phyloP scores from a whole-genome alignment of 2,797 vertebrate genomes.

The Cetoscarus ocellatus region DNA sequence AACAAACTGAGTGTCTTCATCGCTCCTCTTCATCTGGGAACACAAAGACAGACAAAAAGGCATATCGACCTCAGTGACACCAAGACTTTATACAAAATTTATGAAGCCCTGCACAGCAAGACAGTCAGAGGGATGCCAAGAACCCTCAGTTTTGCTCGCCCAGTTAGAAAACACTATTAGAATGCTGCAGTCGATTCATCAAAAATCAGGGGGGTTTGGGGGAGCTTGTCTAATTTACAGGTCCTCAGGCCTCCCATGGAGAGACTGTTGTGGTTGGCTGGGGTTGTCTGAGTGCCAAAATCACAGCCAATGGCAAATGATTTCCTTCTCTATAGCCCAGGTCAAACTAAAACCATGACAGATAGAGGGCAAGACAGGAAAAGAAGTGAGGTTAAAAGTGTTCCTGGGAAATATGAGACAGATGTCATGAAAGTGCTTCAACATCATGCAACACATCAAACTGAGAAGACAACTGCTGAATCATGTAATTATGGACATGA shows the following conservation, averaged over 20 bases:
- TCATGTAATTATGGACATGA: constrained; percentile 52
- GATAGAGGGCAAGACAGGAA: constrained; percentile 45
- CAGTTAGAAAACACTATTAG: constrained; percentile 74
- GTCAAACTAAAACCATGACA: constrained; percentile 58
- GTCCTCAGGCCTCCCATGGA: constrained; percentile 68
- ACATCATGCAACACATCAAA: constrained; percentile 37
- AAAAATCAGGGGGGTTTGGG: constrained; percentile 59
- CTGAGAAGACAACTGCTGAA: constrained; percentile 41
- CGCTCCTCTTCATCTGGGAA: constrained; percentile 54
- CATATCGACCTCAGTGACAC: constrained; percentile 75
- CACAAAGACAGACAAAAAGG: constrained; percentile 46
- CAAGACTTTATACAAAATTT: constrained; percentile 71
- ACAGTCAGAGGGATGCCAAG: constrained; percentile 58
- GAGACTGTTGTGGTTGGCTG: constrained; percentile 77
- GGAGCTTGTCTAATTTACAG: constrained; percentile 81
- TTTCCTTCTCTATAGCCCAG: constrained; percentile 50
- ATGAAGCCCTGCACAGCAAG: constrained; percentile 70
- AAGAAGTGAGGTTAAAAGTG: constrained; percentile 44
- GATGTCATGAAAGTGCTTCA: constrained; percentile 32
- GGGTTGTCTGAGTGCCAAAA: constrained; percentile 58
- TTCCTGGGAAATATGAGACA: constrained; percentile 36
- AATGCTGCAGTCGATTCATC: constrained; percentile 72
- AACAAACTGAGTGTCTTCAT: constrained; percentile 61
- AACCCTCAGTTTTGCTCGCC: constrained; percentile 65
- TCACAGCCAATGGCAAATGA: constrained; percentile 63